Conservation (phyloP, 2,113 vertebrate genomes). For the Heterochromis multidens region DNA sequence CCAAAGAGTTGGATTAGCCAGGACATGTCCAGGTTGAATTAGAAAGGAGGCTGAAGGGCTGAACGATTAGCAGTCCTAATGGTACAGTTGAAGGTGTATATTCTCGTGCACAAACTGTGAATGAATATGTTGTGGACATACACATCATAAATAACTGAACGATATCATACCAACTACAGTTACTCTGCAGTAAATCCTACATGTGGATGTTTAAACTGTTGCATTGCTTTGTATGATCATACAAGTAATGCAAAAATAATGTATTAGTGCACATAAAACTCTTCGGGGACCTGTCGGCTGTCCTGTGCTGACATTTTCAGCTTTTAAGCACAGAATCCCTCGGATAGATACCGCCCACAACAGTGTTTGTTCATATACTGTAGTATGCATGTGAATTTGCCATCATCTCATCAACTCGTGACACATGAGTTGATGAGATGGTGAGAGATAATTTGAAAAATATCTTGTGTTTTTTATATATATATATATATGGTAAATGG, state of each 20-base stretch:
- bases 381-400: no score
- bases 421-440: no score
- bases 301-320: background rate
- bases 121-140: background rate
- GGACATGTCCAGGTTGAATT: background rate
- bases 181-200: background rate
- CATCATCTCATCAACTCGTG: no score
- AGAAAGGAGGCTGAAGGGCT: background rate
- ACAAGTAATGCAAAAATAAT: background rate
- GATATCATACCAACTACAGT: background rate
- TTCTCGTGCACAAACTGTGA: background rate
- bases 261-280: no score
- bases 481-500: no score
- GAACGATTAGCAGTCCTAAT: background rate
- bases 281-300: no score
- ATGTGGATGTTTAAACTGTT: background rate
- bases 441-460: no score
- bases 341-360: no score
- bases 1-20: slow-evolving; percentile 12
- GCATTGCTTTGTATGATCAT: background rate
- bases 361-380: no score
- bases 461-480: no score
- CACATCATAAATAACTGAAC: background rate
- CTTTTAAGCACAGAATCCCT: background rate
- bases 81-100: background rate